Conservation (phyloP, 2,888 invertebrate genomes). For the Agapostemon virescens region DNA sequence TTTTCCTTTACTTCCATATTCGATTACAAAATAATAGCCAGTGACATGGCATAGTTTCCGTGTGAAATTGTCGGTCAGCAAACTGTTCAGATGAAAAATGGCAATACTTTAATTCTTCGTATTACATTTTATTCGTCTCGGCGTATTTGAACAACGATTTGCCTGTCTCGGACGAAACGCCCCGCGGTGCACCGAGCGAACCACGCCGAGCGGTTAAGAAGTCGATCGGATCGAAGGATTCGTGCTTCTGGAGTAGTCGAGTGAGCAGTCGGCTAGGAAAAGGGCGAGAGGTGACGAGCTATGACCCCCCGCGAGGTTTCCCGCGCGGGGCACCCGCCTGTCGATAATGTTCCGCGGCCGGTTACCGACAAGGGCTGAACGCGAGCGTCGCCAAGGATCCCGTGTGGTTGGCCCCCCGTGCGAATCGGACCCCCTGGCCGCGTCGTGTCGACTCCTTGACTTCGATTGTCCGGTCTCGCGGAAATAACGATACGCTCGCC, state of each 20-base stretch:
- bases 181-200: not conserved
- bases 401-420: conserved; percentile 69
- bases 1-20: no score
- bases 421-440: conserved; percentile 67
- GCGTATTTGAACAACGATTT: no score
- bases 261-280: conserved; percentile 47
- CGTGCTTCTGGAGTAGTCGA: conserved; percentile 2
- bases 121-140: no score
- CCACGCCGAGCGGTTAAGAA: not conserved
- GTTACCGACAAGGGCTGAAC: conserved; percentile 60
- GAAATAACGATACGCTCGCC: conserved; percentile 77
- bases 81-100: no score
- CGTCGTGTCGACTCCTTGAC: conserved; percentile 68
- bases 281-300: conserved; percentile 52
- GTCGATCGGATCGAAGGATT: not conserved
- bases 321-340: conserved; percentile 79
- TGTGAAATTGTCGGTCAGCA: no score
- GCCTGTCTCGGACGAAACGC: no score
- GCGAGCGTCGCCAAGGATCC: conserved; percentile 53
- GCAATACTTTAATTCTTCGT: no score
- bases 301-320: conserved; percentile 76
- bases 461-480: conserved; percentile 76
- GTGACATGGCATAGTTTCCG: no score
- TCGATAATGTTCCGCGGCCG: conserved; percentile 76
- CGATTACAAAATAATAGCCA: no score